A percentile compares a stretch with the other conserved stretches of the same genome.
These are phyloP conservation scores for Unio delphinus DNA, from an alignment of 2,888 invertebrate genomes.

Conservation along the genomic window DNA sequence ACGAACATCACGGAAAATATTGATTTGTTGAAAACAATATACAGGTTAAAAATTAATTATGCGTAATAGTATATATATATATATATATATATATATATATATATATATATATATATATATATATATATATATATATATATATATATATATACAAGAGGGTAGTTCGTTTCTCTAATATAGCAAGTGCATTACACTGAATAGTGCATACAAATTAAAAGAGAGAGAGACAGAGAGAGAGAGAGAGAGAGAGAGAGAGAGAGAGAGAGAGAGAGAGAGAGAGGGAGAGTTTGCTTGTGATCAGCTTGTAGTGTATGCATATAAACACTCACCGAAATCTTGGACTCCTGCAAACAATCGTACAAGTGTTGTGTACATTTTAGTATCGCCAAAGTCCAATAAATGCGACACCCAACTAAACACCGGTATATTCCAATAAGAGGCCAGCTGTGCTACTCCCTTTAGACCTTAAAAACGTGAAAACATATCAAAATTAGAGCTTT, in stretches of 20 bases:
- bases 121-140: too few species aligned
- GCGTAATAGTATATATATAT: too few species aligned
- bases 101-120: too few species aligned
- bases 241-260: neutral
- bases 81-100: too few species aligned
- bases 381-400: conserved; percentile 52
- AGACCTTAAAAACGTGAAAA: conserved; percentile 43
- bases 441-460: conserved; percentile 57
- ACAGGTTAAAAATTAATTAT: too few species aligned
- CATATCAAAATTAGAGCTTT: too few species aligned
- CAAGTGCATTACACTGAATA: too few species aligned
- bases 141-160: too few species aligned
- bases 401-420: conserved; percentile 65
- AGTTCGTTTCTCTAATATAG: too few species aligned
- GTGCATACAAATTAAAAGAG: neutral
- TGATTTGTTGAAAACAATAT: too few species aligned
- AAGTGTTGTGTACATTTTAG: conserved; percentile 55
- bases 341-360: conserved; percentile 50
- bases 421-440: conserved; percentile 61
- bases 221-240: neutral
- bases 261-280: conserved; percentile 8
- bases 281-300: neutral
- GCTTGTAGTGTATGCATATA: neutral
- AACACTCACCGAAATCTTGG: too few species aligned
- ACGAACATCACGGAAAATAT: too few species aligned